A percentile compares a stretch with the other conserved stretches of the same genome.
phyloP scores from a whole-genome alignment of 2,888 invertebrate species.

The Ischnus inquisitorius region DNA sequence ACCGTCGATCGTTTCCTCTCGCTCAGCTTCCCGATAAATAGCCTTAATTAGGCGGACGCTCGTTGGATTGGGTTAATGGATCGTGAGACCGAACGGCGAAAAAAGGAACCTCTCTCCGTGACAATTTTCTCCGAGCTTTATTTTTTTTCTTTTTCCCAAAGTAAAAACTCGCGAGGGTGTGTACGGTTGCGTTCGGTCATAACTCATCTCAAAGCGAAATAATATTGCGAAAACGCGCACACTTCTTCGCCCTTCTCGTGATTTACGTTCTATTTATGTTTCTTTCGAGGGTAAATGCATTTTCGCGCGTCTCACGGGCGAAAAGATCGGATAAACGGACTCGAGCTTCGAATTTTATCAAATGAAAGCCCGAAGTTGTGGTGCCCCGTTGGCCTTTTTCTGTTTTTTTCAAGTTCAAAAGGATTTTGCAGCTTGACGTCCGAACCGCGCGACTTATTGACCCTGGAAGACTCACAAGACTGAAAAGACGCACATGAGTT shows the following conservation, averaged over 20 bases:
- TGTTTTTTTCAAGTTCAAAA: too few relatives aligned
- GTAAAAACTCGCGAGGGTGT: constrained; percentile 14
- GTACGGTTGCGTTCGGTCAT: constrained; percentile 9
- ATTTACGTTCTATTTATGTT: constrained; percentile 63
- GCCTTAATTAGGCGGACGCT: constrained; percentile 82
- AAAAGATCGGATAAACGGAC: background rate
- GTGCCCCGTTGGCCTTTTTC: too few relatives aligned
- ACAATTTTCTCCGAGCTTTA: constrained; percentile 18
- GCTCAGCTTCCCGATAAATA: constrained; percentile 80
- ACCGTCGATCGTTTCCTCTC: constrained; percentile 64
- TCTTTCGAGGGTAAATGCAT: constrained; percentile 35
- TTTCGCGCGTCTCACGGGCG: constrained; percentile 13
- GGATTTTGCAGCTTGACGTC: too few relatives aligned
- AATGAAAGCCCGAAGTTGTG: background rate
- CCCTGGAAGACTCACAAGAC: too few relatives aligned
- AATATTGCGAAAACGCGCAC: constrained; percentile 37
- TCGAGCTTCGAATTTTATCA: background rate
- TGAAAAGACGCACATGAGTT: too few relatives aligned
- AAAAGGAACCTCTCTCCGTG: constrained; percentile 3
- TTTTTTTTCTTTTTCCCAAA: background rate
- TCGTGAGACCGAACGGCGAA: constrained; percentile 76
- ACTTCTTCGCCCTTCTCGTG: constrained; percentile 31
- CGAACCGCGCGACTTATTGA: too few relatives aligned
- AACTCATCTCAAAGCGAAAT: constrained; percentile 51
- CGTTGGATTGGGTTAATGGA: constrained; percentile 82